phyloP scores from a whole-genome alignment of 2,797 vertebrate genomes.

The Thamnophis elegans region DNA sequence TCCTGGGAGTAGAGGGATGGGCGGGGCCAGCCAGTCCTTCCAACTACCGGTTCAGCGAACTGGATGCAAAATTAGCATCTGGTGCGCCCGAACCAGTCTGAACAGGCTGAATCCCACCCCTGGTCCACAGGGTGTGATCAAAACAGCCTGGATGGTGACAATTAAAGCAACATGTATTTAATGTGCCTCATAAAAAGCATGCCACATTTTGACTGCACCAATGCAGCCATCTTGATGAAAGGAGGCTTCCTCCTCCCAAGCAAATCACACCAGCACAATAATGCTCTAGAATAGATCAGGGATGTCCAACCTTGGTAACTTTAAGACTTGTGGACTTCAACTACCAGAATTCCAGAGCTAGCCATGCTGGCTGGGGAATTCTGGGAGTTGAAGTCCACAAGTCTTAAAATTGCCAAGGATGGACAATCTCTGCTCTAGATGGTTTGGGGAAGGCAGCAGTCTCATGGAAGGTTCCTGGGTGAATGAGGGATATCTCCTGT shows the following conservation, averaged over 20 bases:
- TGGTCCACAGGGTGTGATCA: not conserved
- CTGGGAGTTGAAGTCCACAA: too few species aligned
- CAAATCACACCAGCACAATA: not conserved
- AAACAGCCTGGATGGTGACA: not conserved
- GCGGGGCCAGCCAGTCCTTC: too few species aligned
- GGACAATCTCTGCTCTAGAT: not conserved
- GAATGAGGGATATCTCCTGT: not conserved
- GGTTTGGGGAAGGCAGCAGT: not conserved
- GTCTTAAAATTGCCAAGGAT: not conserved
- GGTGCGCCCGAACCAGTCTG: too few species aligned
- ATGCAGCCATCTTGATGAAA: not conserved
- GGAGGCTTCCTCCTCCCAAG: not conserved
- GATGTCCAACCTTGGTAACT: not conserved
- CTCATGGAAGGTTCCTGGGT: not conserved
- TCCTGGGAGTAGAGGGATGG: too few species aligned
- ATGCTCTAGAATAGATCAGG: not conserved
- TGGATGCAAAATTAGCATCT: too few species aligned
- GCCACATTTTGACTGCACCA: not conserved
- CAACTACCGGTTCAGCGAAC: too few species aligned
- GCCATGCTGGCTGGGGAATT: too few species aligned
- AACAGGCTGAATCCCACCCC: too few species aligned
- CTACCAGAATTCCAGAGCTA: not conserved
- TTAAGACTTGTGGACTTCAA: not conserved
- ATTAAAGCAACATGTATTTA: not conserved
- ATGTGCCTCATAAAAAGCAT: not conserved